Evolutionary conservation across 2,113 vertebrate genomes (phyloP).

Genomic region (Petromus typicus): DNA sequence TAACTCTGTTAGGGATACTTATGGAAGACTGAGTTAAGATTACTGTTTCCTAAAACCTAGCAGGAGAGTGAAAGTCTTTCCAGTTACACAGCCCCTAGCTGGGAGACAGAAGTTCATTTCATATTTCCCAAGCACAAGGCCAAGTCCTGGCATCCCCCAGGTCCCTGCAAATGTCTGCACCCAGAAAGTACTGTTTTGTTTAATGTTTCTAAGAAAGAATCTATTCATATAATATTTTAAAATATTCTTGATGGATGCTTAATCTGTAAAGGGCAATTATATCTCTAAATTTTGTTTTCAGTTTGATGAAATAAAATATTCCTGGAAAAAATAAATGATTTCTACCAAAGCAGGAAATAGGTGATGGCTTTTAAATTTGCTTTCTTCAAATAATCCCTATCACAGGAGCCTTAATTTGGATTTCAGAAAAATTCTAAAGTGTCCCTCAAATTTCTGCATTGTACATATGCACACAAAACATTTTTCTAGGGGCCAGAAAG

Average conservation of each 20-base stretch:
- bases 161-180: not conserved
- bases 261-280: not conserved
- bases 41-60: slow-evolving; percentile 46
- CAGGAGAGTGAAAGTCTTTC: slow-evolving; percentile 64
- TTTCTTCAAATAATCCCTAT: not conserved
- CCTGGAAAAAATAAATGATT: slow-evolving; percentile 9
- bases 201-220: slow-evolving; percentile 8
- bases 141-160: slow-evolving; percentile 17
- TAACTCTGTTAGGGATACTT: slow-evolving; percentile 63
- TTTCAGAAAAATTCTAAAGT: not conserved
- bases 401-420: not conserved
- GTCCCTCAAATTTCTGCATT: not conserved
- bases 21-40: slow-evolving; percentile 72
- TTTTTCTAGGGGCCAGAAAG: not conserved
- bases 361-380: not conserved
- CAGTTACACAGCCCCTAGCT: slow-evolving; percentile 67
- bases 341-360: not conserved
- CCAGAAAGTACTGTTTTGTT: slow-evolving; percentile 58
- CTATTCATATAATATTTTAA: slow-evolving; percentile 61
- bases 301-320: slow-evolving; percentile 9
- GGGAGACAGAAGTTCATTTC: slow-evolving; percentile 75
- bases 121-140: slow-evolving; percentile 66
- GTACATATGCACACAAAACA: fast-evolving
- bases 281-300: slow-evolving; percentile 12
- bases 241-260: not conserved